Evolutionary conservation across 2,797 vertebrate species (phyloP).

Genomic region (Salmo trutta): DNA sequence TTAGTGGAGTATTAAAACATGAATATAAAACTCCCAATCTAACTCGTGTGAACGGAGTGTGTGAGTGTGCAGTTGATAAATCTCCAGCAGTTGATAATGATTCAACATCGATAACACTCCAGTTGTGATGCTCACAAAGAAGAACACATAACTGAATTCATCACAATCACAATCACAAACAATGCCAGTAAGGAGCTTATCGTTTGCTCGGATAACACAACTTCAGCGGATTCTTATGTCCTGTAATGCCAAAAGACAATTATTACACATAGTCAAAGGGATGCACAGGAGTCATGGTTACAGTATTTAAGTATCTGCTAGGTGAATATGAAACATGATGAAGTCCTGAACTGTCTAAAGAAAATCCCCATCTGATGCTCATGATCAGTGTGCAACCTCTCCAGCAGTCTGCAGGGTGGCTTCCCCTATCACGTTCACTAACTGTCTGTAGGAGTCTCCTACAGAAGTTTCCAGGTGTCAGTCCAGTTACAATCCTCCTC

Average conservation of each 20-base stretch:
- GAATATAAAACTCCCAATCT: conserved; percentile 8
- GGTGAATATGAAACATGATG: not conserved
- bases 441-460: not conserved
- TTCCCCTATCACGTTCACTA: not conserved
- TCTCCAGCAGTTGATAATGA: not conserved
- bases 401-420: not conserved
- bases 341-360: not conserved
- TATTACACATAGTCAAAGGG: not conserved
- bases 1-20: conserved; percentile 6
- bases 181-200: not conserved
- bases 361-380: not conserved
- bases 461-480: not conserved
- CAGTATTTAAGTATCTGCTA: not conserved
- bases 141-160: not conserved
- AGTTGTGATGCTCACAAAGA: conserved; percentile 1
- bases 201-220: not conserved
- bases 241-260: not conserved
- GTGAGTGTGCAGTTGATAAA: not conserved
- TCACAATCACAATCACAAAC: conserved; percentile 5
- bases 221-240: not conserved
- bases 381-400: not conserved
- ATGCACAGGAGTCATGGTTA: not conserved
- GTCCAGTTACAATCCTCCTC: not conserved
- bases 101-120: not conserved
- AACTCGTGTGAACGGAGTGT: not conserved